These are phyloP conservation scores for Carollia perspicillata DNA, from an alignment of 2,113 vertebrate genomes.

Conservation along the genomic window DNA sequence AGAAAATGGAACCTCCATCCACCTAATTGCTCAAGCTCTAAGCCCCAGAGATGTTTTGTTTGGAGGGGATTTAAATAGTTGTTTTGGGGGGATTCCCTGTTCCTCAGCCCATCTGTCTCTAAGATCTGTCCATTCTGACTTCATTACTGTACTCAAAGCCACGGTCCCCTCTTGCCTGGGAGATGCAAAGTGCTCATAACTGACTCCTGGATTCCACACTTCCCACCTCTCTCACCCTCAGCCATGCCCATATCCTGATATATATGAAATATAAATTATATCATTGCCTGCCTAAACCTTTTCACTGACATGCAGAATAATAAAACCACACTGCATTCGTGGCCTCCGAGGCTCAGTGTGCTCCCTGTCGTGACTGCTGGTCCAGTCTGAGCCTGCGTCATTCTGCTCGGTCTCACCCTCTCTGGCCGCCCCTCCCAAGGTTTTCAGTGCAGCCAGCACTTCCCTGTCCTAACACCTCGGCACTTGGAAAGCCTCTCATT, in stretches of 20 bases:
- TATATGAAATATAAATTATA: not conserved
- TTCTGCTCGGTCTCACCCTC: not conserved
- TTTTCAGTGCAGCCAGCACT: not conserved
- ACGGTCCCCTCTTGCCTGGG: not conserved
- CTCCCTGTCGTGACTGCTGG: not conserved
- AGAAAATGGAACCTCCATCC: not conserved
- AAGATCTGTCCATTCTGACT: not conserved
- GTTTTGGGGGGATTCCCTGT: not conserved
- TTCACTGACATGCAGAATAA: not conserved
- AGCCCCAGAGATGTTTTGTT: not conserved
- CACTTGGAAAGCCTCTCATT: not conserved
- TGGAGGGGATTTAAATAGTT: not conserved
- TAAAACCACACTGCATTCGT: not conserved
- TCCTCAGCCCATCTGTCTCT: not conserved
- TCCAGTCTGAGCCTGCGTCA: not conserved
- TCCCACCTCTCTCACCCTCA: not conserved
- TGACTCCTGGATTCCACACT: not conserved
- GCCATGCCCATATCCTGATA: not conserved
- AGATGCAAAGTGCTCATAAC: not conserved
- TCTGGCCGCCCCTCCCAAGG: not conserved
- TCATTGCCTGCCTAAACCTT: not conserved
- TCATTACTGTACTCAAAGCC: not conserved
- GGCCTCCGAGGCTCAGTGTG: rapidly evolving
- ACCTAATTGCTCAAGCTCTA: not conserved
- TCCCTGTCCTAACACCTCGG: not conserved